Conservation (phyloP, 2,888 invertebrate species). For the Nymphalis polychloros region DNA sequence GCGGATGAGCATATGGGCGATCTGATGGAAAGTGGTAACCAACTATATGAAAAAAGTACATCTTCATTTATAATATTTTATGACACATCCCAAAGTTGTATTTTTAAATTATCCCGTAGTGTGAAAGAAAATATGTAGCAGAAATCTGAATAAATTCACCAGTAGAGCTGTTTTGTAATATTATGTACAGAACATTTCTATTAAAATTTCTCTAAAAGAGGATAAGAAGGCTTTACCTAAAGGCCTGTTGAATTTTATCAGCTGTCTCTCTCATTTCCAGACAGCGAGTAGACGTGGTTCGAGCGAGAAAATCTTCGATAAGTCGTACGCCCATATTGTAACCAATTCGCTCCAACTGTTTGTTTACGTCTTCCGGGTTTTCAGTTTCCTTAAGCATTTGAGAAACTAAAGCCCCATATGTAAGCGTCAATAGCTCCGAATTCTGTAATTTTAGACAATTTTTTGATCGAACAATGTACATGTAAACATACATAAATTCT, state of each 20-base stretch:
- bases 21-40: too few species aligned
- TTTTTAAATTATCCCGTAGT: too few species aligned
- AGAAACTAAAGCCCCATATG: slow-evolving; percentile 98
- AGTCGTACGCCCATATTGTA: slow-evolving; percentile 99
- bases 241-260: slow-evolving; percentile 93
- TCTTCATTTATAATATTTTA: too few species aligned
- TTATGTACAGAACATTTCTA: too few species aligned
- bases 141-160: too few species aligned
- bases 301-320: slow-evolving; percentile 98
- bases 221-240: slow-evolving; percentile 62
- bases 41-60: too few species aligned
- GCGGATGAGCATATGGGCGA: too few species aligned
- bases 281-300: slow-evolving; percentile 94
- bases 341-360: slow-evolving; percentile 96
- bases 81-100: too few species aligned
- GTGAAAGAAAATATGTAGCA: too few species aligned
- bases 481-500: neutral
- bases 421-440: slow-evolving; percentile 97
- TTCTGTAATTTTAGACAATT: slow-evolving; percentile 83
- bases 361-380: slow-evolving; percentile 98
- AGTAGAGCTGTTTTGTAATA: too few species aligned
- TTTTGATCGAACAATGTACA: slow-evolving; percentile 9
- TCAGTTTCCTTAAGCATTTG: slow-evolving; percentile 98
- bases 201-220: too few species aligned
- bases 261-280: slow-evolving; percentile 98